phyloP scores from a whole-genome alignment of 2,113 vertebrate genomes.

The Microcebus tavaratra region DNA sequence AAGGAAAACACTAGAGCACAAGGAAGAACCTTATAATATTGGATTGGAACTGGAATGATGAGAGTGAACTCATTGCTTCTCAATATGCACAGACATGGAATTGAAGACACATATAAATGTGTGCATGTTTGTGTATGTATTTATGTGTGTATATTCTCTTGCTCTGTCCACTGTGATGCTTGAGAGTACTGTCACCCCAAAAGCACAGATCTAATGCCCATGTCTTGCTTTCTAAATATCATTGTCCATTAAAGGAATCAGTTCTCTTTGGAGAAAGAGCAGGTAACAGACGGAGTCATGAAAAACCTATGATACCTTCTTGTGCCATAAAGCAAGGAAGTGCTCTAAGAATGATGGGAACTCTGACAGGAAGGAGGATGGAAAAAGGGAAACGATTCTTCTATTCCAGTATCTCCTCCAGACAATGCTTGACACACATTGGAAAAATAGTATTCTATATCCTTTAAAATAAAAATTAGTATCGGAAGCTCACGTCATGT shows the following conservation, averaged over 20 bases:
- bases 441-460: not conserved
- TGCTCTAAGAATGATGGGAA: not conserved
- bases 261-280: not conserved
- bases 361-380: not conserved
- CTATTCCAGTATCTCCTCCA: not conserved
- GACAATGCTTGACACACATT: not conserved
- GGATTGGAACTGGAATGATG: not conserved
- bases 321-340: not conserved
- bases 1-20: not conserved
- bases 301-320: not conserved
- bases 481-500: no score
- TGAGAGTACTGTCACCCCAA: not conserved
- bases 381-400: not conserved
- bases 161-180: not conserved
- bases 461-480: not conserved
- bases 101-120: not conserved
- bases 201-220: not conserved
- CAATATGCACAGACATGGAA: not conserved
- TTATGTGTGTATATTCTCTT: fast-evolving
- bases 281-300: not conserved
- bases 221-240: not conserved
- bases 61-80: not conserved
- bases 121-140: no score
- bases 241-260: not conserved
- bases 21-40: not conserved